phyloP scores from a whole-genome alignment of 2,888 invertebrate genomes.

The Drosophila neoperkinsi region DNA sequence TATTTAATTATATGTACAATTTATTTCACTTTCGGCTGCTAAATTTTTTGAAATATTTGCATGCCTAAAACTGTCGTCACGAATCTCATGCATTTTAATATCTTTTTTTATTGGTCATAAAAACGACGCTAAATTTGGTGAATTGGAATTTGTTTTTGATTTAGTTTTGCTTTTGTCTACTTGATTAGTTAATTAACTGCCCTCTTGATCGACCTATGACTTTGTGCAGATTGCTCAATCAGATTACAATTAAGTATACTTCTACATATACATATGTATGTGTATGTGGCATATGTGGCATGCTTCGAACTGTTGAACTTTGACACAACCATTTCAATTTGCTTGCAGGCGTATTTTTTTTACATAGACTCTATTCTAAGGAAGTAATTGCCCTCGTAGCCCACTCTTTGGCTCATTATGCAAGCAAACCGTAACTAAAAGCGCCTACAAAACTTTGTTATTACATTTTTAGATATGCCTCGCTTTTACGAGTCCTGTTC shows the following conservation, averaged over 20 bases:
- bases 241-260: neutral
- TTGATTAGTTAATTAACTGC: constrained; percentile 18
- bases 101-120: constrained; percentile 3
- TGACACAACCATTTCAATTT: constrained; percentile 36
- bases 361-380: constrained; percentile 20
- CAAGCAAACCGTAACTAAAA: constrained; percentile 41
- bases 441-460: constrained; percentile 58
- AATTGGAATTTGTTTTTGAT: neutral
- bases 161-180: neutral
- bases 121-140: neutral
- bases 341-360: constrained; percentile 18
- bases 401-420: constrained; percentile 31
- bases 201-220: constrained; percentile 22
- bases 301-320: constrained; percentile 9
- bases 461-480: constrained; percentile 34
- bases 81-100: neutral
- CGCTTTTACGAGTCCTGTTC: constrained; percentile 40
- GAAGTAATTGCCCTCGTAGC: constrained; percentile 51
- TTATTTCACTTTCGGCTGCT: neutral
- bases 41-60: neutral
- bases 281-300: neutral
- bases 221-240: constrained; percentile 35
- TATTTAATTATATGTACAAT: neutral
- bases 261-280: neutral
- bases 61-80: neutral